These are phyloP conservation scores for Pocillopora grandis DNA, from an alignment of 92 coral and sea anemone genomes.

Conservation along the genomic window DNA sequence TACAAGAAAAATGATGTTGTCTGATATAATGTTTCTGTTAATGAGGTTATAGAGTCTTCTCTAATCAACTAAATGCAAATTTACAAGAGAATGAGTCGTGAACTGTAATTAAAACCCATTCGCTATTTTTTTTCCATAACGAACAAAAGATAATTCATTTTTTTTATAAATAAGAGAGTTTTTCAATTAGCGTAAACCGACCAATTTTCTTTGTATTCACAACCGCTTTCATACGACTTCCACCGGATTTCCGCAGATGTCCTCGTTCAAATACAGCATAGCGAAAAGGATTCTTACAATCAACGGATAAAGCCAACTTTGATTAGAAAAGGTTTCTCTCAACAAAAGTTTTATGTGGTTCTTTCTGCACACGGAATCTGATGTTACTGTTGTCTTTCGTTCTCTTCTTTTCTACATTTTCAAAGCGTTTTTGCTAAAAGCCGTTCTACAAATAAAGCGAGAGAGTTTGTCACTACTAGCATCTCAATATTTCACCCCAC, in stretches of 20 bases:
- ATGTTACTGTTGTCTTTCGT: no score
- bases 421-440: no score
- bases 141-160: not conserved
- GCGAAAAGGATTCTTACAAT: not conserved
- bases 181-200: not conserved
- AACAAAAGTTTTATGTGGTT: no score
- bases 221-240: not conserved
- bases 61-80: no score
- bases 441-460: not conserved
- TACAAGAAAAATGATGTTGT: no score
- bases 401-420: not conserved
- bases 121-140: not conserved
- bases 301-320: no score
- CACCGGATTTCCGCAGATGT: slow-evolving; percentile 12
- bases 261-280: not conserved
- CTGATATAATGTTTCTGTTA: no score
- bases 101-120: not conserved
- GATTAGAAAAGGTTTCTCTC: no score
- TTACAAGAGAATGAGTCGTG: not conserved
- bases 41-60: no score
- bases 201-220: not conserved
- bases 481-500: not conserved
- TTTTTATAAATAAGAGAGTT: not conserved
- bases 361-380: no score
- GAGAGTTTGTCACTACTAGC: not conserved